A percentile compares a stretch with the other conserved stretches of the same genome.
Conservation (phyloP, 1,140 invertebrate genomes). For the Euglossa dilemma region DNA sequence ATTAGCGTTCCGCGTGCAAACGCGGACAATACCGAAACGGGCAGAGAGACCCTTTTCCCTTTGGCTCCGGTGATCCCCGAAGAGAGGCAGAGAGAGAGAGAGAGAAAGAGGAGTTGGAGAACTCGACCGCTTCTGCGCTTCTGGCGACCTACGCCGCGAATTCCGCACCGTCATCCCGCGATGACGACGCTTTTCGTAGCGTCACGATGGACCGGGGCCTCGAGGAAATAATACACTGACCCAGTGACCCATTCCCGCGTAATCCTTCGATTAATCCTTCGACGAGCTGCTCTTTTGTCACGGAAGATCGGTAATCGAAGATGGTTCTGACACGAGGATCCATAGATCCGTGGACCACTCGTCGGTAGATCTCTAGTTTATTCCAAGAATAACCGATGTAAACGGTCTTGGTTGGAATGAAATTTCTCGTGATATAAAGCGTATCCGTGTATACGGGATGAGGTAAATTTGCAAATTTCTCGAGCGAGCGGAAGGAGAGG, state of each 20-base stretch:
- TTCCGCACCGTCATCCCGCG: slow-evolving; percentile 1
- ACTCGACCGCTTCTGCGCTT: slow-evolving; percentile 45
- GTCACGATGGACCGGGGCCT: slow-evolving; percentile 35
- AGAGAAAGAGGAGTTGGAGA: neutral
- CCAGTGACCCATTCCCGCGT: slow-evolving; percentile 36
- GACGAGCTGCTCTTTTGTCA: neutral
- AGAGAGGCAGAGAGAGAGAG: too few species aligned
- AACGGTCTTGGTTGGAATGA: too few species aligned
- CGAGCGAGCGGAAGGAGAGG: too few species aligned
- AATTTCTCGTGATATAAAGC: too few species aligned
- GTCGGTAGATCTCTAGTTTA: too few species aligned
- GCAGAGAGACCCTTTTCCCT: neutral
- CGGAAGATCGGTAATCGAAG: too few species aligned
- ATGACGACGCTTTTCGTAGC: slow-evolving; percentile 39
- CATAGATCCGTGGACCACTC: too few species aligned
- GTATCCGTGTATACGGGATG: too few species aligned
- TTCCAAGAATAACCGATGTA: too few species aligned
- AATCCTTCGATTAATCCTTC: neutral
- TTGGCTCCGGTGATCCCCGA: neutral
- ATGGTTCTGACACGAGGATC: too few species aligned
- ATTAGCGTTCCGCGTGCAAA: slow-evolving; percentile 41
- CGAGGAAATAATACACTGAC: slow-evolving; percentile 50
- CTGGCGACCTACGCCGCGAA: slow-evolving; percentile 2
- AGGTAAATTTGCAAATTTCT: too few species aligned
- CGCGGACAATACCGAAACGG: slow-evolving; percentile 29